phyloP scores from a whole-genome alignment of 2,888 invertebrate species.

The Meloe dianella region DNA sequence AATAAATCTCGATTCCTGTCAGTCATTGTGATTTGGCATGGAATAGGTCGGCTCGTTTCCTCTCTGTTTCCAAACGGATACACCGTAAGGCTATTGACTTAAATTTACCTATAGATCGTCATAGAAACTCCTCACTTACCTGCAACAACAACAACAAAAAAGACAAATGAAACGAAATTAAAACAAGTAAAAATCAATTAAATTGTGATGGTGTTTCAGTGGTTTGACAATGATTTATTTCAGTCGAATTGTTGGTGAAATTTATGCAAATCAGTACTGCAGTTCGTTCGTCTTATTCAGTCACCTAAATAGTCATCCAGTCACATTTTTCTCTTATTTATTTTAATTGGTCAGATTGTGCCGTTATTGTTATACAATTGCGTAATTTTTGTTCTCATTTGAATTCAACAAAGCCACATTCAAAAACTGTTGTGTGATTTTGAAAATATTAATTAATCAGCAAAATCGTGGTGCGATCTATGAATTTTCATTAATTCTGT shows the following conservation, averaged over 20 bases:
- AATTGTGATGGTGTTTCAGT: constrained; percentile 4
- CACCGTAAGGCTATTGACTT: neutral
- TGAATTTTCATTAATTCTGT: neutral
- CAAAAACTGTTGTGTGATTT: constrained; percentile 5
- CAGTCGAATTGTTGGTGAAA: neutral
- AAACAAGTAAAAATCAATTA: neutral
- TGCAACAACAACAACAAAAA: constrained; percentile 36
- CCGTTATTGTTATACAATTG: neutral
- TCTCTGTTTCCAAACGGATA: neutral
- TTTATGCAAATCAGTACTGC: constrained; percentile 5
- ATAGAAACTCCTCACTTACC: constrained; percentile 34
- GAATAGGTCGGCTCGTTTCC: constrained; percentile 30
- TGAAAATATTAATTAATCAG: neutral
- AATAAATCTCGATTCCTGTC: constrained; percentile 61
- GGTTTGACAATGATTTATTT: constrained; percentile 3
- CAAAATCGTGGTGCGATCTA: neutral
- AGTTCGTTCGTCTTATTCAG: neutral
- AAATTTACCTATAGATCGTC: neutral
- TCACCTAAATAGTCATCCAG: too few species aligned
- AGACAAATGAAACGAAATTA: constrained; percentile 1
- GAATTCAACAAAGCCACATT: constrained; percentile 11
- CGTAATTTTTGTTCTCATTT: constrained; percentile 13
- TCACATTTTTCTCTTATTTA: constrained; percentile 8
- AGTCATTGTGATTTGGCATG: constrained; percentile 57
- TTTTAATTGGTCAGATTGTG: constrained; percentile 14